Evolutionary conservation across 2,888 invertebrate species (phyloP).

Genomic region (Molorchus minor): DNA sequence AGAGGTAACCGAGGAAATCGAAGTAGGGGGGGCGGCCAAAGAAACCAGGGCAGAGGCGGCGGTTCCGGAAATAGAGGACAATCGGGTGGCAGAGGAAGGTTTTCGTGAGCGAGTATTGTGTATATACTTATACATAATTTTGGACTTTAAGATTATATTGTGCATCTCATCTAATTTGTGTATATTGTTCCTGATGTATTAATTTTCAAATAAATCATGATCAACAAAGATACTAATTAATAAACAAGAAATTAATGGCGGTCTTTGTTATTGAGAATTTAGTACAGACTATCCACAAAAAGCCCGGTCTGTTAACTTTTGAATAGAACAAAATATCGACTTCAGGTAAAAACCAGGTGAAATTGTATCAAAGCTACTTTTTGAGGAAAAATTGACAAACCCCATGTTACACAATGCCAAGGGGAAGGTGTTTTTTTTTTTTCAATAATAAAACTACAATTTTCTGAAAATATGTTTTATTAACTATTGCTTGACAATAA

Average conservation of each 20-base stretch:
- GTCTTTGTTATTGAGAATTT: too few species aligned
- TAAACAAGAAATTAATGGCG: too few species aligned
- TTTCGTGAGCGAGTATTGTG: constrained; percentile 20
- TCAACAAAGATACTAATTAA: background rate
- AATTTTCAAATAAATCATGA: constrained; percentile 22
- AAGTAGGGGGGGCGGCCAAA: constrained; percentile 19
- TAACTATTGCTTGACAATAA: constrained; percentile 13
- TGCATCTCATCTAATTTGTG: constrained; percentile 19
- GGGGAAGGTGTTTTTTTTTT: too few species aligned
- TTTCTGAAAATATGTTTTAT: constrained; percentile 23
- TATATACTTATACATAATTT: constrained; percentile 14
- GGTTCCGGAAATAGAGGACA: constrained; percentile 18
- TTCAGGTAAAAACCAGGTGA: too few species aligned
- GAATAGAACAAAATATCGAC: too few species aligned
- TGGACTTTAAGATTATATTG: constrained; percentile 11
- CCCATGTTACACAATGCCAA: too few species aligned
- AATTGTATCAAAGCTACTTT: too few species aligned
- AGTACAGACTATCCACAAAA: too few species aligned
- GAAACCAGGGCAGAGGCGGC: constrained; percentile 20
- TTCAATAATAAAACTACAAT: background rate
- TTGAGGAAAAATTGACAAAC: too few species aligned
- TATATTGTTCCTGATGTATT: constrained; percentile 23
- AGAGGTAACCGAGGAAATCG: constrained; percentile 44
- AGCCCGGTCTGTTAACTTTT: too few species aligned
- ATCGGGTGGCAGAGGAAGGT: constrained; percentile 24